Percentiles rank a stretch among this genome's conserved stretches.
These are phyloP conservation scores for Penaeus vannamei DNA, from an alignment of 1,140 invertebrate genomes.

Conservation along the genomic window DNA sequence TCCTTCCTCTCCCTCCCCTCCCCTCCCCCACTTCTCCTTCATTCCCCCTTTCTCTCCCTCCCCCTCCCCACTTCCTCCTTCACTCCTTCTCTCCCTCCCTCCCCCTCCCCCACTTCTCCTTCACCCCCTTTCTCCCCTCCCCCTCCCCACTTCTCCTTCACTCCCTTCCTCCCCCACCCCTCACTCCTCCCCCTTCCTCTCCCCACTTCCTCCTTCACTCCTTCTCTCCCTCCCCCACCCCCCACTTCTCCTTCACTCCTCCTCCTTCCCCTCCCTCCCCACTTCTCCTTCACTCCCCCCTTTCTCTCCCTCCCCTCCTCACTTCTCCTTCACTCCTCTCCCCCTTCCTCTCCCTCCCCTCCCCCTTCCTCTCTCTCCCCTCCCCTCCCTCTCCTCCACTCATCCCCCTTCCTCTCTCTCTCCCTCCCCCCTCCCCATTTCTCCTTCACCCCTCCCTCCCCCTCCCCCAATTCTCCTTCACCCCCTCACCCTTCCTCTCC, in stretches of 20 bases:
- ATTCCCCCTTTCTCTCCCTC: background rate
- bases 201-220: background rate
- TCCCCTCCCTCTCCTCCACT: background rate
- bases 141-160: background rate
- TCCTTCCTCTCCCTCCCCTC: background rate
- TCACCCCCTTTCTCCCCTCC: background rate
- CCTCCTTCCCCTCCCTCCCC: background rate
- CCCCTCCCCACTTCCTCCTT: background rate
- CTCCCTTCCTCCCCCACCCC: background rate
- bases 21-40: background rate
- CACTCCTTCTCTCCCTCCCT: background rate
- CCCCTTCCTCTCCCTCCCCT: background rate
- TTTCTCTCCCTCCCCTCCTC: background rate
- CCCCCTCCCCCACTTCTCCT: background rate
- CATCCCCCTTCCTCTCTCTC: background rate
- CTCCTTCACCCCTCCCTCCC: background rate
- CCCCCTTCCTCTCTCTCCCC: background rate
- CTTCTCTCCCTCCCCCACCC: background rate
- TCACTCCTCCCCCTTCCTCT: background rate
- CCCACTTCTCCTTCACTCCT: background rate
- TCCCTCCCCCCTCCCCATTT: background rate
- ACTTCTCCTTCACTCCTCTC: background rate
- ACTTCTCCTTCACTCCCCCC: background rate
- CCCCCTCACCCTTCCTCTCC: background rate
- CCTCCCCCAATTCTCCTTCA: background rate